Evolutionary conservation across 2,113 vertebrate species (phyloP), one percentile per base, ranked within the genome.

Genomic region (Struthio camelus): DNA sequence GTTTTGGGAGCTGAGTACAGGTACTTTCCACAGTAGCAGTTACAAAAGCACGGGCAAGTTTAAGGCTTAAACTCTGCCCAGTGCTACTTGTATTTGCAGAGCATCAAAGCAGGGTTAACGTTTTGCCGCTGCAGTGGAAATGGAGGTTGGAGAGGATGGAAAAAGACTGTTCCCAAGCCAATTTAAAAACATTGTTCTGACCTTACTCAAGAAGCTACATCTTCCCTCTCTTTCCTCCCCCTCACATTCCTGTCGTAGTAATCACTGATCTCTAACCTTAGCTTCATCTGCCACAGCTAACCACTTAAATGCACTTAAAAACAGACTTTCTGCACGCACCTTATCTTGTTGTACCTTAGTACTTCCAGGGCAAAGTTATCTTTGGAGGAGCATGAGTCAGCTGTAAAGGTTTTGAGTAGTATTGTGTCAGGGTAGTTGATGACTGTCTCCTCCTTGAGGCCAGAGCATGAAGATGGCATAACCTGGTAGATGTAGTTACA

Each of bases 201-300:
- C 89, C 89, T 97, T 95, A 95, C 77, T 95, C 87, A 79, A 97
- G 85, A 90, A 91, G 83, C 82, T 90, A 7, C 82, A 78, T 96
- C 94, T 96, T 94, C 72, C 65, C 9, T 93, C 54, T 94, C 76
- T 78, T 95, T 90, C 97, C 93, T 95, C 93, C 96, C 93, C 94
- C 95, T 95, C 95, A 97, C 95, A 96, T 95, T 96, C 97, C 82
- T 93, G 85, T 93, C 69, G 3, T 95, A 90, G 93, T 87, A 95
- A 93, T 97, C 95, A 94, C 87, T 94, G 93, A 93, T 96, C 93
- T 95, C 91, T 96, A 96, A 94, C 95, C 95, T 96, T 91, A 94
- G 76, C 51, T 94, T 96, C 96, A 89, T 87, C 79, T 93, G 56
- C 91, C 32, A 54, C 44, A 65, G 71, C 79, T 50, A 91, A 80